Evolutionary conservation across 1,140 invertebrate species (phyloP), one percentile per base, ranked within the genome.

Genomic region (Macrotrachela quadricornifera): DNA sequence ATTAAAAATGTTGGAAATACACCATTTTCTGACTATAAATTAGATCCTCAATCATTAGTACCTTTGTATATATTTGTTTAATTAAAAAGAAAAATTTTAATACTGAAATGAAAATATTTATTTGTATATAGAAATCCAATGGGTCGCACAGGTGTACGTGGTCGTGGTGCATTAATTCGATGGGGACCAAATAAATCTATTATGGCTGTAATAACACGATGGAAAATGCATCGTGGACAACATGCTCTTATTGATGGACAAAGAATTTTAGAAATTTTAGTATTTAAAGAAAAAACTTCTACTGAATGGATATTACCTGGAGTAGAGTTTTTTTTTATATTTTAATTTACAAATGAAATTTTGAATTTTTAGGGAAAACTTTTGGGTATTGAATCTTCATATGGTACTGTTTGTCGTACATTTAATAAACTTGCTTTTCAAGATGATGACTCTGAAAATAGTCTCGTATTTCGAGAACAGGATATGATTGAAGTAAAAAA

Each of bases 151-250:
- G 71, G 71, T 10, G 50, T 73, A 1, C 55, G 66, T 51, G 71
- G 71, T 8, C 61, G 65, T 55, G 71, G 71, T 10, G 58, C 57
- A 18, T 54, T 72, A 44, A 67, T 62, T 57, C 60, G 68, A 10
- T 73, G 70, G 68, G 71, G 71, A 18, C 71, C 71, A 17, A 73
- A 73, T 59, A 71, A 73, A 59, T 61, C 63, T 38, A 66, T 72
- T 17, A 58, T 63, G 18, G 59, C 68, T 8, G 61, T 71, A 11
- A 61, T 73, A n/a, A 69, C 71, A 12, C 60, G 69, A 54, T 71
- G 61, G 62, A 56, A 59, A 52, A 47, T 36, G 44, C 44, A 36
- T 45, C 21, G 49, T 36, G 49, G 44, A 15, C 30, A 51, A 16
- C 44, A 45, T 36, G 12, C 44, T 12, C 18, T 44, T 51, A 41